phyloP scores from a whole-genome alignment of 2,113 vertebrate species.

The Pygoscelis adeliae region DNA sequence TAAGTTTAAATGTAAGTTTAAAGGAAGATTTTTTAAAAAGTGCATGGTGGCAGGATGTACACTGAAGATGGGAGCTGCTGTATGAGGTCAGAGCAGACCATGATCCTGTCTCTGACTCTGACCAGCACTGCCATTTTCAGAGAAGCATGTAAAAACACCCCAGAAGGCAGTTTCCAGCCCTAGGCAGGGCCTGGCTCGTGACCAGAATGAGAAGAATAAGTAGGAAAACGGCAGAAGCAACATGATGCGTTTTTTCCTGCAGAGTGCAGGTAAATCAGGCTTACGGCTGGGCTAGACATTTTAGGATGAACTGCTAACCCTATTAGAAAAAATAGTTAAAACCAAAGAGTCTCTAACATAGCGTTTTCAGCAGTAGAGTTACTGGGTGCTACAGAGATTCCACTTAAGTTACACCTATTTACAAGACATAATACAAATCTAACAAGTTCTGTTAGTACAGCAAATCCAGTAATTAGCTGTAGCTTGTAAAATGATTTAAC shows the following conservation, averaged over 20 bases:
- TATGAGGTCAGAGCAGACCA: not conserved
- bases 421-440: constrained; percentile 50
- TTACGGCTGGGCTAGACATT: not conserved
- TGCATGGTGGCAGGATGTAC: not conserved
- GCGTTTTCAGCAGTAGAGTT: not conserved
- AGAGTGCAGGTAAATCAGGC: not conserved
- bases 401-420: constrained; percentile 59
- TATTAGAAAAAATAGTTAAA: not conserved
- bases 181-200: not conserved
- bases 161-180: not conserved
- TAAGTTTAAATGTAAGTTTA: not conserved
- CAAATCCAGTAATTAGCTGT: constrained; percentile 23
- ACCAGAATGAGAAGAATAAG: not conserved
- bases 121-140: not conserved
- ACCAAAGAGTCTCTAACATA: not conserved
- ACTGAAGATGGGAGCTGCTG: not conserved
- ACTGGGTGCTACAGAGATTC: not conserved
- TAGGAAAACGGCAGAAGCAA: not conserved
- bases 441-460: constrained; percentile 43
- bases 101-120: not conserved
- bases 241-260: not conserved
- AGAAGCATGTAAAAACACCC: not conserved
- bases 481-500: constrained; percentile 3
- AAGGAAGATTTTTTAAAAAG: not conserved
- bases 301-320: not conserved